Evolutionary conservation across 2,113 vertebrate species (phyloP).

Genomic region (Caranx melampygus): DNA sequence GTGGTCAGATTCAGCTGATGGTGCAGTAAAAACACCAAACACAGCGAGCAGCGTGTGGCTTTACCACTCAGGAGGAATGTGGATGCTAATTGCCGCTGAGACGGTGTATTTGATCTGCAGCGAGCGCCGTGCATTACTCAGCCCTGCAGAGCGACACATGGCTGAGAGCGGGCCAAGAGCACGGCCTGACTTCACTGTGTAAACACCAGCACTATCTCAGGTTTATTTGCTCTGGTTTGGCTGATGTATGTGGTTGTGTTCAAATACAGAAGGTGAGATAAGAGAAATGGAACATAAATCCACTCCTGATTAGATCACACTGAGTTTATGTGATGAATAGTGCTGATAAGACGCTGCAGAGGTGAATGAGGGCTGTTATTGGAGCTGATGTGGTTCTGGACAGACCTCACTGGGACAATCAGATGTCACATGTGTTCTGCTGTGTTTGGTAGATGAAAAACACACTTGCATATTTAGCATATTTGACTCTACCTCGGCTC

Average conservation of each 20-base stretch:
- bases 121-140: conserved; percentile 36
- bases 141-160: conserved; percentile 33
- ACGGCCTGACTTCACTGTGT: conserved; percentile 47
- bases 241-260: conserved; percentile 51
- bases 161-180: conserved; percentile 60
- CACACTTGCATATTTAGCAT: background rate
- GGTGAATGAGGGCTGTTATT: conserved; percentile 4
- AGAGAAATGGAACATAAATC: conserved; percentile 19
- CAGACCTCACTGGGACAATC: background rate
- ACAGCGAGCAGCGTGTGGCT: conserved; percentile 21
- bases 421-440: background rate
- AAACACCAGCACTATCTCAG: conserved; percentile 47
- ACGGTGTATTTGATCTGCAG: conserved; percentile 46
- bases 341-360: conserved; percentile 26
- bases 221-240: conserved; percentile 57
- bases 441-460: background rate
- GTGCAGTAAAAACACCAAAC: conserved; percentile 45
- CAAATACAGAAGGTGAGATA: conserved; percentile 50
- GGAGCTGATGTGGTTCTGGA: conserved; percentile 21
- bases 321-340: conserved; percentile 32
- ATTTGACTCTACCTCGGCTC: background rate
- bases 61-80: conserved; percentile 56
- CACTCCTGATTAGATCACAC: conserved; percentile 39
- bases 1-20: conserved; percentile 20
- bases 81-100: conserved; percentile 37